Evolutionary conservation across 2,113 vertebrate genomes (phyloP).

Genomic region (Bufo gargarizans): DNA sequence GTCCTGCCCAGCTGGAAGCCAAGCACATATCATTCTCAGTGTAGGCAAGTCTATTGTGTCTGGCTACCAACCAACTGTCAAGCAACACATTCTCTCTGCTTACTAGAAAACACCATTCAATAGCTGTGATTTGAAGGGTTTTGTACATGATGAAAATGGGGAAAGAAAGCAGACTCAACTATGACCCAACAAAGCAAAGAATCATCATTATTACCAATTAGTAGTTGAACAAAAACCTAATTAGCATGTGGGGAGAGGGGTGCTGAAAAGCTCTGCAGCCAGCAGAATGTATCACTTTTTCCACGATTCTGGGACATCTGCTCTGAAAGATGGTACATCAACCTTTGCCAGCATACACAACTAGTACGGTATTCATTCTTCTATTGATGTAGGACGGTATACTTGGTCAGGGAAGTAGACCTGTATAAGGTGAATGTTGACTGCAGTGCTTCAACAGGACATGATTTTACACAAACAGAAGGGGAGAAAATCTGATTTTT

Average conservation of each 20-base stretch:
- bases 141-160: conserved; percentile 16
- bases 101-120: not conserved
- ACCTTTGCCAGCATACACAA: not conserved
- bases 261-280: not conserved
- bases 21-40: conserved; percentile 50
- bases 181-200: conserved; percentile 37
- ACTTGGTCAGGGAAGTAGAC: not conserved
- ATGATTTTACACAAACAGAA: no score
- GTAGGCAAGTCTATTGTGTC: conserved; percentile 1
- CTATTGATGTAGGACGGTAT: not conserved
- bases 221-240: not conserved
- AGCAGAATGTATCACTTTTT: not conserved
- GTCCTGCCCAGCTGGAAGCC: conserved; percentile 52
- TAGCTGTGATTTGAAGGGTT: conserved; percentile 13
- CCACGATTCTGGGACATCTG: conserved; percentile 23
- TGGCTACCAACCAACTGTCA: conserved; percentile 19
- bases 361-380: not conserved
- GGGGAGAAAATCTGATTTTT: no score
- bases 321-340: conserved; percentile 14
- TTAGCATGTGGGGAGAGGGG: conserved; percentile 2
- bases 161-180: not conserved
- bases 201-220: conserved; percentile 37
- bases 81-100: conserved; percentile 29
- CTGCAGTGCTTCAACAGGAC: no score
- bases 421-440: no score